Evolutionary conservation across 2,888 invertebrate species (phyloP).

Genomic region (Allacma fusca): DNA sequence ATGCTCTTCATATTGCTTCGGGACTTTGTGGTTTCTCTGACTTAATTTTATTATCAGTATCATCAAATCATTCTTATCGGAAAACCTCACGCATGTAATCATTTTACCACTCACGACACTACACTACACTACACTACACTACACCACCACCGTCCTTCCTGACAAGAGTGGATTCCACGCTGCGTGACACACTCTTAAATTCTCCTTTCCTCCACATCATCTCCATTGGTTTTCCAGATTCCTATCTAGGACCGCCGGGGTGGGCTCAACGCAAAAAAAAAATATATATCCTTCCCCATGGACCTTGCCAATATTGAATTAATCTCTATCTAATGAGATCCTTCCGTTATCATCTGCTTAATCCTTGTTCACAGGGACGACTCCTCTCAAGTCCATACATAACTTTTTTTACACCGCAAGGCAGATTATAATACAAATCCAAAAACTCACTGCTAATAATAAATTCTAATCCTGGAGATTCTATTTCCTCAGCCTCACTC

Average conservation of each 20-base stretch:
- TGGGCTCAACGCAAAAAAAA: not conserved
- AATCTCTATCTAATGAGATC: slow-evolving; percentile 16
- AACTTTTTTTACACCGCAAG: too few relatives aligned
- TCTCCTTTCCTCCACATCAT: not conserved
- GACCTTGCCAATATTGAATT: slow-evolving; percentile 8
- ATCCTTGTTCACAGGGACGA: not conserved
- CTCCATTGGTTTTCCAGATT: not conserved
- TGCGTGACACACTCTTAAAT: slow-evolving; percentile 12
- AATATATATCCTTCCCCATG: not conserved
- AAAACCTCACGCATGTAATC: slow-evolving; percentile 60
- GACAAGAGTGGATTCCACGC: not conserved
- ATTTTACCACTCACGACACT: slow-evolving; percentile 47
- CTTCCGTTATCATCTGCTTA: slow-evolving; percentile 5
- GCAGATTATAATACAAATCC: too few relatives aligned
- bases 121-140: slow-evolving; percentile 2
- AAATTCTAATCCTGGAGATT: too few relatives aligned
- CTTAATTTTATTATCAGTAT: slow-evolving; percentile 58
- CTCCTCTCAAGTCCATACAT: not conserved
- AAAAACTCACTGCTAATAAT: too few relatives aligned
- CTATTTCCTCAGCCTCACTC: too few relatives aligned
- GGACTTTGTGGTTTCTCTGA: slow-evolving; percentile 51
- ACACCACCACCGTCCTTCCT: not conserved
- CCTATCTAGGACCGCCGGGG: not conserved
- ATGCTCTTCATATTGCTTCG: slow-evolving; percentile 41
- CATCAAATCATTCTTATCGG: slow-evolving; percentile 60